Percentiles rank a stretch among this genome's conserved stretches.
phyloP scores from a whole-genome alignment of 2,888 invertebrate species.

The Eubasilissa splendida region DNA sequence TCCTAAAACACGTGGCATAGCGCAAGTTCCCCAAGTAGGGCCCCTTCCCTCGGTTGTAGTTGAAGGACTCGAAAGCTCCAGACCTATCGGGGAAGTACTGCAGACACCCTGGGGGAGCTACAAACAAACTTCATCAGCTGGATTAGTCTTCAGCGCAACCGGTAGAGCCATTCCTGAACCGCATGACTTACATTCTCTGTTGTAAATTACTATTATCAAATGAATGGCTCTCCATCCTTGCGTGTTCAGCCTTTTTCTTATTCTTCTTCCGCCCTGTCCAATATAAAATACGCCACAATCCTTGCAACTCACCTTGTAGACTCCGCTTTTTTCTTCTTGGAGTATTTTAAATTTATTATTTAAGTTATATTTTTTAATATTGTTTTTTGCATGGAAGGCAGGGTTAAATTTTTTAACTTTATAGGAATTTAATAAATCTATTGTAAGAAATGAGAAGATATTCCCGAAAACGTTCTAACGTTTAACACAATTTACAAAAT shows the following conservation, averaged over 20 bases:
- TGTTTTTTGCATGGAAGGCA: neutral
- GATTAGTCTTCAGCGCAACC: neutral
- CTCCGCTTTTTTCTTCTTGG: too few relatives aligned
- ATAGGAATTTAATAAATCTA: too few relatives aligned
- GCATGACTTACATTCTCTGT: neutral
- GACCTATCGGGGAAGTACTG: slow-evolving; percentile 76
- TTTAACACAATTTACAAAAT: too few relatives aligned
- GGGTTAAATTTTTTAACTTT: neutral
- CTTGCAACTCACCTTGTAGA: too few relatives aligned
- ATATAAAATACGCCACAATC: too few relatives aligned
- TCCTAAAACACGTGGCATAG: slow-evolving; percentile 79
- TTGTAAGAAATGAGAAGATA: too few relatives aligned
- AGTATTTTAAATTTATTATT: too few relatives aligned
- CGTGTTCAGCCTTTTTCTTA: too few relatives aligned
- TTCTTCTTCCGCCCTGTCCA: too few relatives aligned
- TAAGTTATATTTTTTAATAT: neutral
- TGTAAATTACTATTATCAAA: neutral
- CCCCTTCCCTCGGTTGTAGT: slow-evolving; percentile 72
- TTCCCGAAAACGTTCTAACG: too few relatives aligned
- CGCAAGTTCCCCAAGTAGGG: slow-evolving; percentile 74
- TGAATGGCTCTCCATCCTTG: too few relatives aligned
- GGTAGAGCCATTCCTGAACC: neutral
- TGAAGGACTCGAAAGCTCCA: slow-evolving; percentile 76
- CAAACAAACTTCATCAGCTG: neutral
- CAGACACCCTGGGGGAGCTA: slow-evolving; percentile 70